Base-by-base conservation (phyloP, 2,113 vertebrate genomes). In the Megaceryle maxima region DNA sequence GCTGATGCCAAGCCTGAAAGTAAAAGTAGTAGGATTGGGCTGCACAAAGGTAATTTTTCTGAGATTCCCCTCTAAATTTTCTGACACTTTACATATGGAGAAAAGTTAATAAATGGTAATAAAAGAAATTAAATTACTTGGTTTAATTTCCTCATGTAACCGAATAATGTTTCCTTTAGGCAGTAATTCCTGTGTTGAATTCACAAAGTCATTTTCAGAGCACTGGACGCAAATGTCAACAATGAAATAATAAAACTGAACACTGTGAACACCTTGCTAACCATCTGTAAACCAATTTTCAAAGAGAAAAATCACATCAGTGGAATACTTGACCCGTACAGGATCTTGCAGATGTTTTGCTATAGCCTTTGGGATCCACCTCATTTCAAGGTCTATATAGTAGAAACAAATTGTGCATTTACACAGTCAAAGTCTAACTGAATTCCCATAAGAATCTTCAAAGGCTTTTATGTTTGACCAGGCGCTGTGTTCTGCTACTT, bases 311-410 rank as follows among this genome's bases (percentile, higher is more conserved):
- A 97, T 96, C 94, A 96, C 91, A 96, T 73, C 96, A 95, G 74
- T 95, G 95, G 83, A 97, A 87, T 97, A 96, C 97, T 88, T 97
- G 96, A 98, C 97, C 96, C 92, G 70, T 84, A 75, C 41, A 94
- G 87, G 60, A 67, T 97, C 90, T 97, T 96, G 94, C 97, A 98
- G 96, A 97, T 98, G 95, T 97, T 97, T 97, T 95, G 77, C 92
- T 87, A 29, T 68, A 94, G 92, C 70, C 91, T 96, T 96, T 97
- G 91, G 93, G 95, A 96, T 96, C 68, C 96, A 96, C 73, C 90
- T 98, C 92, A 96, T 98, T 98, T 98, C 97, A 97, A 97, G 97
- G 96, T 97, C 96, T 97, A 94, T 95, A 96, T 96, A 97, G 94
- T 97, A 97, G 96, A 97, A 97, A 98, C 95, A 98, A 97, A 98